Conservation (phyloP, 2,888 invertebrate species). For the Automeris io region DNA sequence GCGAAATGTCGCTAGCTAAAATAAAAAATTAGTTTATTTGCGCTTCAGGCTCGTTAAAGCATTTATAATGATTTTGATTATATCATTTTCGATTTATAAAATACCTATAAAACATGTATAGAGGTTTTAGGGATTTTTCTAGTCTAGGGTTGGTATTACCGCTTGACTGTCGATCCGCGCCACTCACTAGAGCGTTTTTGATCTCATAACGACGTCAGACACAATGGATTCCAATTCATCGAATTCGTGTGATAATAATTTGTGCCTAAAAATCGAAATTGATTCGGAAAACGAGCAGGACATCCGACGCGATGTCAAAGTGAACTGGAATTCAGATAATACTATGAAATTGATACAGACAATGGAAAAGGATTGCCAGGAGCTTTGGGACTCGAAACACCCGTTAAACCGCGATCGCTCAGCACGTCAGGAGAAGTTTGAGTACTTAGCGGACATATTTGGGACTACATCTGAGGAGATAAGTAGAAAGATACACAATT, state of each 20-base stretch:
- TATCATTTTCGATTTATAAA: too few relatives aligned
- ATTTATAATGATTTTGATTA: too few relatives aligned
- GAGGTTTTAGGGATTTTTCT: too few relatives aligned
- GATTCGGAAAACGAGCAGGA: slow-evolving; percentile 43
- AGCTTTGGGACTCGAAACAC: slow-evolving; percentile 58
- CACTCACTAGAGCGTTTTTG: slow-evolving; percentile 65
- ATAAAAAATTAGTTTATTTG: too few relatives aligned
- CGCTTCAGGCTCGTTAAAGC: too few relatives aligned
- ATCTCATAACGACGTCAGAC: slow-evolving; percentile 39
- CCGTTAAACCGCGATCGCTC: slow-evolving; percentile 42
- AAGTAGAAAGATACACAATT: slow-evolving; percentile 59
- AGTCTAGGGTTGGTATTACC: too few relatives aligned
- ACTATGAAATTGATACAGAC: slow-evolving; percentile 52
- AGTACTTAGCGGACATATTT: slow-evolving; percentile 52
- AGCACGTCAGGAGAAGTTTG: slow-evolving; percentile 42
- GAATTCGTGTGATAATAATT: slow-evolving; percentile 45
- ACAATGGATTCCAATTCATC: slow-evolving; percentile 59
- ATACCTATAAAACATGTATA: too few relatives aligned
- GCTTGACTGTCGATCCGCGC: too few relatives aligned
- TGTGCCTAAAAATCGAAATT: slow-evolving; percentile 53
- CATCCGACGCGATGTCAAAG: slow-evolving; percentile 25
- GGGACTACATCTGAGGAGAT: slow-evolving; percentile 57
- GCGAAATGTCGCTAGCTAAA: too few relatives aligned
- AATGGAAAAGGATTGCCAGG: slow-evolving; percentile 54
- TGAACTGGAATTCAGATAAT: slow-evolving; percentile 51